Evolutionary conservation across 2,113 vertebrate species (phyloP).

Genomic region (Propithecus coquereli): DNA sequence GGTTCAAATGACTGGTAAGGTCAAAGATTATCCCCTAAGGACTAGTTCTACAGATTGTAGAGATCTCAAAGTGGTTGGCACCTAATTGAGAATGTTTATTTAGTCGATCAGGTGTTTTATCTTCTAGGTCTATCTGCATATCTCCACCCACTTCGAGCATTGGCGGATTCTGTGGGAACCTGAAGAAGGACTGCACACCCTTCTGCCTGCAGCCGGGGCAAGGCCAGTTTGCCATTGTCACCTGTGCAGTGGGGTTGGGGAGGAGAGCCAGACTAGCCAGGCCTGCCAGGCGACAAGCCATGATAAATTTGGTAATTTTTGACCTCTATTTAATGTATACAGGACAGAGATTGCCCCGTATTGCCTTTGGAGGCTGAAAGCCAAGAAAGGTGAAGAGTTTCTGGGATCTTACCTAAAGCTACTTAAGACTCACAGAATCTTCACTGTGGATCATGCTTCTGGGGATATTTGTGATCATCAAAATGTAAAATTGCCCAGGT

Average conservation of each 20-base stretch:
- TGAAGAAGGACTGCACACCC: background rate
- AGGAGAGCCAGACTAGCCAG: too few relatives aligned
- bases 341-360: background rate
- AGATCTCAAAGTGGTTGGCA: background rate
- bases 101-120: background rate
- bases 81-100: background rate
- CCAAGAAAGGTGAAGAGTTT: background rate
- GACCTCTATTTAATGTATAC: background rate
- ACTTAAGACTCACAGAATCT: background rate
- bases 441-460: background rate
- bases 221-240: too few relatives aligned
- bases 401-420: background rate
- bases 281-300: background rate
- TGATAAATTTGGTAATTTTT: background rate
- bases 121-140: background rate
- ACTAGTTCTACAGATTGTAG: background rate
- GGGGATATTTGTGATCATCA: background rate
- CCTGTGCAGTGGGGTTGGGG: too few relatives aligned
- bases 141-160: background rate
- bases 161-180: background rate
- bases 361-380: background rate
- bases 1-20: background rate
- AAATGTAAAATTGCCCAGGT: background rate
- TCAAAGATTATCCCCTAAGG: background rate
- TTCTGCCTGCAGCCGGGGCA: background rate